A percentile compares a stretch with the other conserved stretches of the same genome.
Conservation (phyloP, 2,113 vertebrate genomes). For the Zapus hudsonius region DNA sequence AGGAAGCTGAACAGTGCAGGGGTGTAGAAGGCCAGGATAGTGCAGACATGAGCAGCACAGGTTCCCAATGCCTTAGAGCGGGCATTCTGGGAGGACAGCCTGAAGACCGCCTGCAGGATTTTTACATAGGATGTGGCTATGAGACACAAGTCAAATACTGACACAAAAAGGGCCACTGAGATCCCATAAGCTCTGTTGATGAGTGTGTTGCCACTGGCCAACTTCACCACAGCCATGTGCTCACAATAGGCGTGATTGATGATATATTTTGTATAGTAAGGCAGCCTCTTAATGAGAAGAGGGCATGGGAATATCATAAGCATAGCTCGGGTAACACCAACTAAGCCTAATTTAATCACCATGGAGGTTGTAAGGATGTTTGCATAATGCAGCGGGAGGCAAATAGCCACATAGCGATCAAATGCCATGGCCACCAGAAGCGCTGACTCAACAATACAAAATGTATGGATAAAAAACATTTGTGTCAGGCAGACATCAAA, state of each 20-base stretch:
- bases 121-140: constrained; percentile 66
- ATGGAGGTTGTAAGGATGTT: background rate
- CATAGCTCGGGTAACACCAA: background rate
- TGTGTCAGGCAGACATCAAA: constrained; percentile 60
- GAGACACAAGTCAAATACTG: constrained; percentile 43
- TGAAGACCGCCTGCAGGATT: constrained; percentile 64
- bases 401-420: constrained; percentile 64
- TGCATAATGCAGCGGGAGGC: constrained; percentile 4
- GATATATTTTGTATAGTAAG: constrained; percentile 51
- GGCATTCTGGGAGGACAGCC: constrained; percentile 56
- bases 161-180: constrained; percentile 65
- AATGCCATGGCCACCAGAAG: constrained; percentile 71
- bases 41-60: constrained; percentile 59
- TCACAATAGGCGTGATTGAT: constrained; percentile 75
- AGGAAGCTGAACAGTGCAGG: constrained; percentile 73
- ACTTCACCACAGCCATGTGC: constrained; percentile 77
- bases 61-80: constrained; percentile 66
- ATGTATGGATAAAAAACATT: constrained; percentile 75
- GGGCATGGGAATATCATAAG: constrained; percentile 52
- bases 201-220: constrained; percentile 71
- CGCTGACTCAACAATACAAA: constrained; percentile 54
- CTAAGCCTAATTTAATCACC: background rate
- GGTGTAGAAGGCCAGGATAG: constrained; percentile 61
- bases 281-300: constrained; percentile 70
- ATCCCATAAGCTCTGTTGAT: constrained; percentile 76